Percentiles rank a stretch among this genome's conserved stretches.
These are phyloP conservation scores for Gonatopus flavifemur DNA, from an alignment of 1,140 invertebrate species.

Conservation along the genomic window DNA sequence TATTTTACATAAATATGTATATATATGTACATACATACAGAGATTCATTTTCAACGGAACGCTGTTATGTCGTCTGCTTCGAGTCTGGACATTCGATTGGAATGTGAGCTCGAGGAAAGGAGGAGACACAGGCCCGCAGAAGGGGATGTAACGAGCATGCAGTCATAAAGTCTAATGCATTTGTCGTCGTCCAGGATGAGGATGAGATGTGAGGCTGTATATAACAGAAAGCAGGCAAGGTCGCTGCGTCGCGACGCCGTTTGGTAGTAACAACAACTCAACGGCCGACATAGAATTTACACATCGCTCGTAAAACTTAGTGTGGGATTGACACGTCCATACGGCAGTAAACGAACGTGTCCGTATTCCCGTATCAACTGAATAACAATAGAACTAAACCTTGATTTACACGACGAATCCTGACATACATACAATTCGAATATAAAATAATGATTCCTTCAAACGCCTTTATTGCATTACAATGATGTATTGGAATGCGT, in stretches of 20 bases:
- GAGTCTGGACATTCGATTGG: conserved; percentile 33
- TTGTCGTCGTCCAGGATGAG: conserved; percentile 38
- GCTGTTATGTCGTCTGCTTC: conserved; percentile 27
- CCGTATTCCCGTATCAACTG: too few relatives aligned
- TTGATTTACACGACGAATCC: too few relatives aligned
- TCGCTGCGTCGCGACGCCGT: conserved; percentile 1
- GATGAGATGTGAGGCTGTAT: conserved; percentile 15
- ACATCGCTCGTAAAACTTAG: conserved; percentile 43
- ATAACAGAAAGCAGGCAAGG: too few relatives aligned
- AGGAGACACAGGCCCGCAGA: conserved; percentile 1
- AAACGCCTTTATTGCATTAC: too few relatives aligned
- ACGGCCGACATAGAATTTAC: conserved; percentile 35
- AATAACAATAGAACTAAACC: too few relatives aligned
- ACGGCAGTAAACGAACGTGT: conserved; percentile 46
- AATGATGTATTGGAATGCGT: too few relatives aligned
- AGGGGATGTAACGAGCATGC: conserved; percentile 27
- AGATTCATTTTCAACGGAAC: too few relatives aligned
- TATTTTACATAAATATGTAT: too few relatives aligned
- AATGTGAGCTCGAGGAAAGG: not conserved
- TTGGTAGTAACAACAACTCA: conserved; percentile 4
- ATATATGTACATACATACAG: too few relatives aligned
- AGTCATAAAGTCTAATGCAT: conserved; percentile 48
- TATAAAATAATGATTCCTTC: too few relatives aligned
- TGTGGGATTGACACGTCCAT: conserved; percentile 47
- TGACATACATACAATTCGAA: too few relatives aligned